Evolutionary conservation across 2,113 vertebrate species (phyloP).

Genomic region (Haplotaxodon microlepis): DNA sequence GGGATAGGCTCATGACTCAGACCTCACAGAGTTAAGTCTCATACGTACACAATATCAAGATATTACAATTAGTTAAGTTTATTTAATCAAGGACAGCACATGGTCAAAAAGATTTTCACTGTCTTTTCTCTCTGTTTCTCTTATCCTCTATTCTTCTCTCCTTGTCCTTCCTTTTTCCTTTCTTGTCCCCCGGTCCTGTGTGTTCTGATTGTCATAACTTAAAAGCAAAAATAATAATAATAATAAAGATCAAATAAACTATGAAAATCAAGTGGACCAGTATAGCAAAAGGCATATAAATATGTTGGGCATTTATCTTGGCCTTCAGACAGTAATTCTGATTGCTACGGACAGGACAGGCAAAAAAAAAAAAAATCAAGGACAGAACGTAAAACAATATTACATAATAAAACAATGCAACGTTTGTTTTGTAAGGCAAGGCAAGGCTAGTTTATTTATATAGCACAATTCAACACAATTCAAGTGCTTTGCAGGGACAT

Average conservation of each 20-base stretch:
- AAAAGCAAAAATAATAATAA: background rate
- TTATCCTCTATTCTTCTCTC: background rate
- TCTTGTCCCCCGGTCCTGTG: accelerated
- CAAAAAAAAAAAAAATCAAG: background rate
- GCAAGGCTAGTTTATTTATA: background rate
- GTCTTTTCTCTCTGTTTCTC: background rate
- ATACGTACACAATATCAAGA: accelerated
- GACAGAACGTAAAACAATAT: background rate
- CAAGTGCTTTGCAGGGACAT: background rate
- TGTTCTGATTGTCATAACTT: accelerated
- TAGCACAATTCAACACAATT: background rate
- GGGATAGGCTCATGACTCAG: background rate
- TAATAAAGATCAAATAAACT: background rate
- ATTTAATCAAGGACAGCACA: background rate
- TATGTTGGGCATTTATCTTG: background rate
- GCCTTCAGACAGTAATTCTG: background rate
- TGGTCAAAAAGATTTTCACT: background rate
- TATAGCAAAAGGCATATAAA: background rate
- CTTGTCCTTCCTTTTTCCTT: background rate
- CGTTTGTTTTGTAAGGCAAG: background rate
- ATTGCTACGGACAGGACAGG: background rate
- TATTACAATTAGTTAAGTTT: background rate
- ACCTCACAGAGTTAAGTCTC: background rate
- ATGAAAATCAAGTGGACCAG: background rate
- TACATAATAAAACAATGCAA: background rate